Base-by-base conservation (phyloP, 2,113 vertebrate genomes). In the Struthidea cinerea region DNA sequence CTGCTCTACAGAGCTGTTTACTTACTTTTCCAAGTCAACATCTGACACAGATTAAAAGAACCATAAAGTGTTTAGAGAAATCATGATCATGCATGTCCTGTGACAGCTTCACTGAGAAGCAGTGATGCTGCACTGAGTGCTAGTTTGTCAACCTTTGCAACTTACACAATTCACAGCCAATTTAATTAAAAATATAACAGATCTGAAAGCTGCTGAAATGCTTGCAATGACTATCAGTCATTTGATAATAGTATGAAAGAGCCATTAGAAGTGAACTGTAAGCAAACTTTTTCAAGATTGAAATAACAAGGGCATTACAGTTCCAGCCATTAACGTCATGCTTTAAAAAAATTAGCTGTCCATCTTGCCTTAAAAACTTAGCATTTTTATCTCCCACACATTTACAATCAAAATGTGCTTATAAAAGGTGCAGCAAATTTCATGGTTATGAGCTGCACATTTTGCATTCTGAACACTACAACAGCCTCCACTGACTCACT, bases 101-200 rank as follows among this genome's bases (percentile, higher is more conserved):
- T 87, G 96, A 97, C 95, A 97, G 96, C 77, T 53, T 53, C 2
- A 14, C 68, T 47, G 94, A 95, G 92, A 96, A 96, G 55, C 89
- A 94, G 90, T 16, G 28, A 94, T 91, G 68, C 35, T 70, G 77
- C 42, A 39, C 67, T 6, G 50, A 93, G 96, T 46, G 53, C 95
- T 94, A 95, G 93, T 97, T 97, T 98, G 97, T 98, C 97, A 98
- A 95, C 96, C 96, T 96, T 97, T 96, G 95, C 96, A 96, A 94
- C 91, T 97, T 97, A 96, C 15, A 90, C 82, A 96, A 97, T 97
- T 98, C 95, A 97, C 96, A 97, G 97, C 93, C 97, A 97, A 97
- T 98, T 98, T 97, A 98, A 98, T 98, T 98, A 98, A 98, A 97
- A 97, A 96, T 97, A 90, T 97, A 97, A 97, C 97, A 97, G 96